Evolutionary conservation across 2,888 invertebrate species (phyloP).

Genomic region (Taphrorychus bicolor): DNA sequence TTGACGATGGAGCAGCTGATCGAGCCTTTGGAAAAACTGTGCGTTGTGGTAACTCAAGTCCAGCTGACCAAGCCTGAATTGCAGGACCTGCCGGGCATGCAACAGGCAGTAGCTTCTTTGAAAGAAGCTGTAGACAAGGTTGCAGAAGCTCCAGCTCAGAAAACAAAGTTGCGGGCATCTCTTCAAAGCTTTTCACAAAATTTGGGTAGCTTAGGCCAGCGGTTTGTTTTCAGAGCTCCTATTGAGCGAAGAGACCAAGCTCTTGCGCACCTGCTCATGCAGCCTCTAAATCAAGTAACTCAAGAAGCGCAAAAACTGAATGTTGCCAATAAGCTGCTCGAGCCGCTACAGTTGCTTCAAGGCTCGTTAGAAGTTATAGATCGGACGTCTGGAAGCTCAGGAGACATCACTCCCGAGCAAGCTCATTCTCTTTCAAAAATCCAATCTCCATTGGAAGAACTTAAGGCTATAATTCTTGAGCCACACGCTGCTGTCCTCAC

Average conservation of each 20-base stretch:
- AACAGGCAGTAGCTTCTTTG: conserved; percentile 11
- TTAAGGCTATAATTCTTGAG: conserved; percentile 42
- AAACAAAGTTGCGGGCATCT: conserved; percentile 24
- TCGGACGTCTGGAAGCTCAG: too few species aligned
- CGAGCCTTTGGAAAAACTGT: conserved; percentile 44
- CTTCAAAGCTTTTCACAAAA: conserved; percentile 21
- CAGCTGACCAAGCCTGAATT: conserved; percentile 13
- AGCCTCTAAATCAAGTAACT: conserved; percentile 7
- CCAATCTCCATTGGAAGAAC: conserved; percentile 42
- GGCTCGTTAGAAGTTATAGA: too few species aligned
- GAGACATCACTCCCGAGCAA: conserved; percentile 30
- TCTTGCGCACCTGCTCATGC: too few species aligned
- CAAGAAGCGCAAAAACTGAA: conserved; percentile 15
- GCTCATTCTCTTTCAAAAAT: too few species aligned
- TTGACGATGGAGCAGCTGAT: conserved; percentile 28
- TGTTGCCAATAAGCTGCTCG: too few species aligned
- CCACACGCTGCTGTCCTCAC: conserved; percentile 36
- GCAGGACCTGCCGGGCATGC: conserved; percentile 16
- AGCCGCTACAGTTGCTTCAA: too few species aligned
- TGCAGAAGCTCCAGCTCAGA: not conserved
- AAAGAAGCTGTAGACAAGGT: conserved; percentile 3
- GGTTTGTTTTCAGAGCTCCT: not conserved
- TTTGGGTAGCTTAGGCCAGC: not conserved
- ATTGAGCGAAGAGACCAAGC: too few species aligned
- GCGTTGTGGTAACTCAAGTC: conserved; percentile 38